A percentile compares a stretch with the other conserved stretches of the same genome.
Evolutionary conservation across 2,113 vertebrate species (phyloP).

Genomic region (Columba janthina): DNA sequence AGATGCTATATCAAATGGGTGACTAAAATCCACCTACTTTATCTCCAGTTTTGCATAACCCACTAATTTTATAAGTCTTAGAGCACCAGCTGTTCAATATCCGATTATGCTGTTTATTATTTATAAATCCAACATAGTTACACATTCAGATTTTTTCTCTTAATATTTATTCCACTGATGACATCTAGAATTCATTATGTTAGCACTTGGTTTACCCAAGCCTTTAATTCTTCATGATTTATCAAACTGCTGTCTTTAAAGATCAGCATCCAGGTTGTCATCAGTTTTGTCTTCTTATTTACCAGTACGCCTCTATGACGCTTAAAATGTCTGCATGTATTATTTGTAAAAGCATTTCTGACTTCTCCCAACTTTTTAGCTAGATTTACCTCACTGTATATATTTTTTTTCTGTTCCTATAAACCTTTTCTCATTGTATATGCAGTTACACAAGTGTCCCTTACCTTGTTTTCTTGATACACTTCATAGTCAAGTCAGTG

Average conservation of each 20-base stretch:
- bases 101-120: background rate
- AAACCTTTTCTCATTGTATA: background rate
- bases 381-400: background rate
- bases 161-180: background rate
- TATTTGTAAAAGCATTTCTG: background rate
- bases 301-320: background rate
- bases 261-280: background rate
- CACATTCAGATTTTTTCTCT: background rate
- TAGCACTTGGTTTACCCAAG: background rate
- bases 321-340: background rate
- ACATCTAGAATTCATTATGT: background rate
- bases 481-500: background rate
- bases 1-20: background rate
- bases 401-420: background rate
- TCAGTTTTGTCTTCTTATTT: background rate
- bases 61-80: background rate
- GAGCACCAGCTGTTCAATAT: background rate
- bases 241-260: slow-evolving; percentile 21
- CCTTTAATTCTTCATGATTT: background rate
- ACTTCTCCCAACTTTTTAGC: background rate
- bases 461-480: background rate
- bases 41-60: background rate
- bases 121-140: background rate
- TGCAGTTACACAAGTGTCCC: background rate
- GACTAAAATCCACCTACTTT: background rate